Conservation (phyloP, 2,113 vertebrate species). For the Ochotona curzoniae region DNA sequence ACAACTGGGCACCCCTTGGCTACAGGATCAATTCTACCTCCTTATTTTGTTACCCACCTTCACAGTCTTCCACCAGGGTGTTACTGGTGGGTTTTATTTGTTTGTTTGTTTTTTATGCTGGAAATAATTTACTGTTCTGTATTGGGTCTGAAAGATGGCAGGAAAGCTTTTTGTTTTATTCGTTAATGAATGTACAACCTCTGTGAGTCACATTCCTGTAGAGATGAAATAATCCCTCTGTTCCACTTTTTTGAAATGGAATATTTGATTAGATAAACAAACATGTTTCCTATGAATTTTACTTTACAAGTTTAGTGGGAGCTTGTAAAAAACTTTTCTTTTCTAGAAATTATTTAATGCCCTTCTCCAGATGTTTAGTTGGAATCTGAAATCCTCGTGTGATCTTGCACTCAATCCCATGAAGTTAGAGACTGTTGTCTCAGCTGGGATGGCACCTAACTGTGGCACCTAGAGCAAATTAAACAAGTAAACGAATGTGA, state of each 20-base stretch:
- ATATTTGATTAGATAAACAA: background rate
- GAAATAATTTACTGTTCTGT: background rate
- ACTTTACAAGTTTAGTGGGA: background rate
- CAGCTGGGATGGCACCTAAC: too few species aligned
- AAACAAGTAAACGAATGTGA: background rate
- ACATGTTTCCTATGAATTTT: background rate
- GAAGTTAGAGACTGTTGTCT: background rate
- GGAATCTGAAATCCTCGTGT: background rate
- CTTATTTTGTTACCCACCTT: background rate
- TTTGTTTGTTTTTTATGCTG: background rate
- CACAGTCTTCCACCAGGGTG: background rate
- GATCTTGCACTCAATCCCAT: background rate
- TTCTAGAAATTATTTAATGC: conserved; percentile 3
- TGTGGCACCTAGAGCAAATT: background rate
- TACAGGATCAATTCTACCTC: background rate
- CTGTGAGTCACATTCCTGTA: background rate
- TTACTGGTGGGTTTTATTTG: background rate
- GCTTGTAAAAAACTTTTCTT: background rate
- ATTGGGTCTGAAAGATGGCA: background rate
- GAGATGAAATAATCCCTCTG: background rate
- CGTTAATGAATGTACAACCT: background rate
- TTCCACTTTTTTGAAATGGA: conserved; percentile 13
- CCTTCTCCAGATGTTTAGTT: background rate
- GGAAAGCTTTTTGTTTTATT: background rate
- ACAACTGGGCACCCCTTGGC: background rate